Conservation (phyloP, 2,113 vertebrate species). For the Platichthys stellatus region DNA sequence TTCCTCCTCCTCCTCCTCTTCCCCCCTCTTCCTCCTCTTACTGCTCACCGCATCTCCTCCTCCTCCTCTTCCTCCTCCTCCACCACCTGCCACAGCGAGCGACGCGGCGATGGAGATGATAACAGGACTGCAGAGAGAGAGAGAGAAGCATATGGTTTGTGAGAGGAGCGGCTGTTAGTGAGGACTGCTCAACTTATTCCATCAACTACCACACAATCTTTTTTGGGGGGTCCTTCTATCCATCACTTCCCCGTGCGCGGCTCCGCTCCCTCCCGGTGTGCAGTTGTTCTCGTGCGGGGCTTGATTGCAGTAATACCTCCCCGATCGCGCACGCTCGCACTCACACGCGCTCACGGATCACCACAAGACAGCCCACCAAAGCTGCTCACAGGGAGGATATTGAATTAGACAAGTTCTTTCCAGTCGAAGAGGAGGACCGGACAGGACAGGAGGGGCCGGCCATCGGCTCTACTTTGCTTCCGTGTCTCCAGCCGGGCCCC, state of each 20-base stretch:
- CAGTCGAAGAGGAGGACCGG: constrained; percentile 15
- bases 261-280: no score
- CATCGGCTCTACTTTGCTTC: not conserved
- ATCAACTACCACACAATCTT: not conserved
- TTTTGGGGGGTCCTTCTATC: not conserved
- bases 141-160: constrained; percentile 69
- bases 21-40: constrained; percentile 33
- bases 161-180: constrained; percentile 18
- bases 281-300: constrained; percentile 39
- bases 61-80: constrained; percentile 48
- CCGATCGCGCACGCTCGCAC: constrained; percentile 13
- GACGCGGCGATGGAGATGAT: constrained; percentile 60
- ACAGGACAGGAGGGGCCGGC: not conserved
- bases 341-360: constrained; percentile 29
- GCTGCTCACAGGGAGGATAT: constrained; percentile 53
- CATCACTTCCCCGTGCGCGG: not conserved
- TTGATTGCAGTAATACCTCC: constrained; percentile 59
- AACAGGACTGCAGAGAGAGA: constrained; percentile 4
- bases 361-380: constrained; percentile 67
- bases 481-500: not conserved
- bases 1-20: constrained; percentile 26
- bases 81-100: constrained; percentile 61
- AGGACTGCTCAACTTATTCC: constrained; percentile 37
- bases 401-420: constrained; percentile 68
- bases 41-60: constrained; percentile 61